Evolutionary conservation across 2,797 vertebrate genomes (phyloP), one percentile per base, ranked within the genome.

Genomic region (Melanogrammus aeglefinus): DNA sequence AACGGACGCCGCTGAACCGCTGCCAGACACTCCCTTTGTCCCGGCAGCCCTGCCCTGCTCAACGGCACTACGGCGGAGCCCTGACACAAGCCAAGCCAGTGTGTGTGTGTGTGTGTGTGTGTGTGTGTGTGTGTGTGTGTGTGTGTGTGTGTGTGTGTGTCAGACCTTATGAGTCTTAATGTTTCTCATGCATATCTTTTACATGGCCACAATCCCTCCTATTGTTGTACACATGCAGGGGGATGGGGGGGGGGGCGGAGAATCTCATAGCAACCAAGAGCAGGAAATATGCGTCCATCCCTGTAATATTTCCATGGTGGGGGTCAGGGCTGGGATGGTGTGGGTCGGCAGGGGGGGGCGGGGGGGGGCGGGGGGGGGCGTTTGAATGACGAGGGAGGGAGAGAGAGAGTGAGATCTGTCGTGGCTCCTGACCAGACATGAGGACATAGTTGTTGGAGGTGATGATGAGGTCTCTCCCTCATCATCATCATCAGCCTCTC

Each of bases 151-250:
- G 57, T 9, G 47, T 57, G 57, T n/a, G 57, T 63, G 57, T 9
- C 78, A 73, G 2, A 16, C 75, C 79, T 85, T 75, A 73, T 8
- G 73, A 72, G 66, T 77, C 77, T 57, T 74, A 83, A 85, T 76
- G 78, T 75, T 81, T 92, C 90, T 86, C 89, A 89, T 89, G 89
- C 88, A 85, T 91, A 90, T 93, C 89, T 86, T 84, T 91, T 90
- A 90, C 90, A 79, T 81, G 76, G 79, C 85, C 87, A 92, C 92
- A 91, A 85, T 89, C 82, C 33, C 63, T 38, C 76, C 79, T 72
- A 82, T 91, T 91, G 88, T 92, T 86, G 76, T 88, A 80, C 47
- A 21, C 44, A 71, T 78, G 78, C 85, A 75, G 77, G 75, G 80
- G 78, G 80, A 81, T 3, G 44, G 44, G 44, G 44, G 41, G 10